These are phyloP conservation scores for Trachymyrmex cornetzi DNA, from an alignment of 1,140 invertebrate species.

Conservation along the genomic window DNA sequence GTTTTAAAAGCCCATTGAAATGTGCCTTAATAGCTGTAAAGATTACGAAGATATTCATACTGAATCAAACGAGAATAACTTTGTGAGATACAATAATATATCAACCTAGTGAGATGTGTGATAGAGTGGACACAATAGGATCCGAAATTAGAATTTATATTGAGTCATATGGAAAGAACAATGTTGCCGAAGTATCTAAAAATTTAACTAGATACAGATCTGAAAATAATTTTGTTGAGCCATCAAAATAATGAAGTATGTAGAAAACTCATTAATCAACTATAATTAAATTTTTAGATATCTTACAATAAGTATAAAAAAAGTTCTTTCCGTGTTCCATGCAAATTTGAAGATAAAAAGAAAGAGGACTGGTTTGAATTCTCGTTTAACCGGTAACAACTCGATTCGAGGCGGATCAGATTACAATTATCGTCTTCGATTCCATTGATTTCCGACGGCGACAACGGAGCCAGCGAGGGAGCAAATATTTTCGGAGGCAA, in stretches of 20 bases:
- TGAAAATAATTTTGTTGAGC: too few species aligned
- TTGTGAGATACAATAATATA: not conserved
- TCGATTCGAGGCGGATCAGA: not conserved
- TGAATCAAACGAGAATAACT: not conserved
- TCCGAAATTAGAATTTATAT: not conserved
- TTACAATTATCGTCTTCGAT: not conserved
- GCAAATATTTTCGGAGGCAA: constrained; percentile 76
- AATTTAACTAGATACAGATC: too few species aligned
- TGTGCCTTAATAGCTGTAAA: not conserved
- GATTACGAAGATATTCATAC: not conserved
- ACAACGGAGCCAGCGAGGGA: constrained; percentile 25
- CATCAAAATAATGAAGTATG: too few species aligned
- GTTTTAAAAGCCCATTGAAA: not conserved
- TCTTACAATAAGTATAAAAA: too few species aligned
- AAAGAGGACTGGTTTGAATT: not conserved
- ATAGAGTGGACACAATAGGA: not conserved
- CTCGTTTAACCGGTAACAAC: not conserved
- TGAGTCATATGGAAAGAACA: not conserved
- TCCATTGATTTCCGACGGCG: constrained; percentile 43
- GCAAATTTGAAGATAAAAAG: not conserved
- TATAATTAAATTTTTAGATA: too few species aligned
- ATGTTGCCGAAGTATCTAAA: too few species aligned
- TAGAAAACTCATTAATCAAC: too few species aligned
- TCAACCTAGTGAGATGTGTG: not conserved
- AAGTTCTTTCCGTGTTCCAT: too few species aligned